A percentile compares a stretch with the other conserved stretches of the same genome.
Evolutionary conservation across 1,140 invertebrate genomes (phyloP).

Genomic region (Drosophila kohkoa): DNA sequence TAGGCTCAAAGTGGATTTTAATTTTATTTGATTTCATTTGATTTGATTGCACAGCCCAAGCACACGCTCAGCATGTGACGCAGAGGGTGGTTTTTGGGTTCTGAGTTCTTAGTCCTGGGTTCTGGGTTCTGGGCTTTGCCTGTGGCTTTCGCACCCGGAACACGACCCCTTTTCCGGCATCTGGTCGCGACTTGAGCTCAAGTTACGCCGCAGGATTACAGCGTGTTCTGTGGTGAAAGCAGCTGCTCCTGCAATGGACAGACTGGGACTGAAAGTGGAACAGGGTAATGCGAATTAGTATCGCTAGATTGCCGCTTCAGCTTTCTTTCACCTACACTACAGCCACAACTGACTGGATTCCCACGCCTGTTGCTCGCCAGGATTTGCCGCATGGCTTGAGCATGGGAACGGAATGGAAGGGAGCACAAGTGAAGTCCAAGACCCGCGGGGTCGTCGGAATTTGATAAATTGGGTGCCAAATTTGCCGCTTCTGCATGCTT

Average conservation of each 20-base stretch:
- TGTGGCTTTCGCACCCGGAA: constrained; percentile 12
- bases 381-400: constrained; percentile 6
- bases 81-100: constrained; percentile 49
- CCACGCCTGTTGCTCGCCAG: constrained; percentile 61
- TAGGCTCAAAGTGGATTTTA: constrained; percentile 84
- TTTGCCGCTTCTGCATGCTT: constrained; percentile 56
- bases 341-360: constrained; percentile 59
- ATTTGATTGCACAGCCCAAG: constrained; percentile 64
- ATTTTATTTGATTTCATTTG: constrained; percentile 84
- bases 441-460: constrained; percentile 46
- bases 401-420: constrained; percentile 11
- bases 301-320: constrained; percentile 65
- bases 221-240: constrained; percentile 55
- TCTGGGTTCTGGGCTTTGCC: neutral
- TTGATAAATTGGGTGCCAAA: constrained; percentile 81
- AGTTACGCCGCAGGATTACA: constrained; percentile 69
- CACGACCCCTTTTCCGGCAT: constrained; percentile 46
- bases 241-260: constrained; percentile 48
- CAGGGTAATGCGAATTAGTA: constrained; percentile 70
- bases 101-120: neutral
- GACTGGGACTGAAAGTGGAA: neutral
- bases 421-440: constrained; percentile 8
- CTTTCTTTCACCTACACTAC: constrained; percentile 26
- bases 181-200: constrained; percentile 56
- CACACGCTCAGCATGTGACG: constrained; percentile 60